Conservation (phyloP, 1,140 invertebrate species). For the Drosophila parabipectinata region DNA sequence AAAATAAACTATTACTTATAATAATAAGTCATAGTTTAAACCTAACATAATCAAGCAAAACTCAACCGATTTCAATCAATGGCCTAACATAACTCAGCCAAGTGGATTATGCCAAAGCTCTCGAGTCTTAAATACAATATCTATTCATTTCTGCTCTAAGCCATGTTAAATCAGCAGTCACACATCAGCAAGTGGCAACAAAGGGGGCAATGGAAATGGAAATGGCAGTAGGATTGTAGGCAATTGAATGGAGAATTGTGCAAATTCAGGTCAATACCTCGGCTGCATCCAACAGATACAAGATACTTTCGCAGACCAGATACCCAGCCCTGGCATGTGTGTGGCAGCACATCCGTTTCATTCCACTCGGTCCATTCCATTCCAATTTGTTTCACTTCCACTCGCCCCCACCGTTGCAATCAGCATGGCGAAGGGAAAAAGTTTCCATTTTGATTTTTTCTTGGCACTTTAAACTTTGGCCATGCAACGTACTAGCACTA, state of each 20-base stretch:
- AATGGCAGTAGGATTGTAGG: background rate
- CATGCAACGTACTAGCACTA: constrained; percentile 32
- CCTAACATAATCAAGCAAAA: background rate
- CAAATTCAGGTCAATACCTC: constrained; percentile 24
- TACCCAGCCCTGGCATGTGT: constrained; percentile 10
- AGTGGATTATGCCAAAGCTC: background rate
- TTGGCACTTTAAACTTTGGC: constrained; percentile 78
- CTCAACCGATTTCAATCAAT: background rate
- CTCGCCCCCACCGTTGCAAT: constrained; percentile 42
- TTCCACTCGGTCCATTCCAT: constrained; percentile 8
- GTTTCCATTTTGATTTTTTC: constrained; percentile 68
- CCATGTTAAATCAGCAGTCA: background rate
- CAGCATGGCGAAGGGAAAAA: constrained; percentile 48
- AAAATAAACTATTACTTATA: background rate
- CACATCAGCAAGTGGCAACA: constrained; percentile 2
- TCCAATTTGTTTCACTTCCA: constrained; percentile 8
- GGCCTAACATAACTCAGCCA: background rate
- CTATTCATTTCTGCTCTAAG: background rate
- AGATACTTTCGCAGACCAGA: background rate
- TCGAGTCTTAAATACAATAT: background rate
- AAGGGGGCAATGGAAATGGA: background rate
- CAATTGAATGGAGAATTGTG: constrained; percentile 12
- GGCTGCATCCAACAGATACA: constrained; percentile 9
- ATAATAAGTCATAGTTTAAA: background rate
- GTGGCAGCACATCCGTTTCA: constrained; percentile 11